Percentiles rank a stretch among this genome's conserved stretches.
phyloP scores from a whole-genome alignment of 2,797 vertebrate genomes.

The Australoheros facetus region DNA sequence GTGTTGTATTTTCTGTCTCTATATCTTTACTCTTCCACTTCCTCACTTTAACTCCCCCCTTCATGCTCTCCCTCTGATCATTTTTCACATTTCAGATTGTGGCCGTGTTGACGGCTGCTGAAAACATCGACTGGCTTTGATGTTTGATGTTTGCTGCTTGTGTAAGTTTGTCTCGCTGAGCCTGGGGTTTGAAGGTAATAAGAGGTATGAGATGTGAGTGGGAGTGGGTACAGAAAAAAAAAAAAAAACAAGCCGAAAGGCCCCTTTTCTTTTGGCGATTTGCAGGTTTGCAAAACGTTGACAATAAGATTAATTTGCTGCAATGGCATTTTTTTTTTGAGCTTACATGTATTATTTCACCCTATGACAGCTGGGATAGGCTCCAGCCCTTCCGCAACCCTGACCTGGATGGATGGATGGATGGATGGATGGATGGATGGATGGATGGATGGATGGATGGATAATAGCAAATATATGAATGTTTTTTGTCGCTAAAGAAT shows the following conservation, averaged over 20 bases:
- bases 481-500: no score
- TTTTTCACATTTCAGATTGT: constrained; percentile 33
- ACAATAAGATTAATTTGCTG: constrained; percentile 22
- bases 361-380: no score
- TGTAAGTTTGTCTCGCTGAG: constrained; percentile 48
- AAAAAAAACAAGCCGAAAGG: background rate
- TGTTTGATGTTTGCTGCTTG: constrained; percentile 46
- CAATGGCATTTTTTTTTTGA: background rate
- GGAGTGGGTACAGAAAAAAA: background rate
- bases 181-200: constrained; percentile 46
- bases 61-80: constrained; percentile 38
- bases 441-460: no score
- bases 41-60: background rate
- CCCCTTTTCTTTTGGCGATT: background rate
- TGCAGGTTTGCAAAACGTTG: constrained; percentile 21
- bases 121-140: constrained; percentile 53
- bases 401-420: no score
- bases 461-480: no score
- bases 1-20: background rate
- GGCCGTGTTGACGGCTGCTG: constrained; percentile 38
- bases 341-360: no score
- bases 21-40: background rate
- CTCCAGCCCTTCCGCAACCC: no score
- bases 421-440: no score
- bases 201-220: constrained; percentile 6